Evolutionary conservation across 2,113 vertebrate species (phyloP).

Genomic region (Acrocephalus arundinaceus): DNA sequence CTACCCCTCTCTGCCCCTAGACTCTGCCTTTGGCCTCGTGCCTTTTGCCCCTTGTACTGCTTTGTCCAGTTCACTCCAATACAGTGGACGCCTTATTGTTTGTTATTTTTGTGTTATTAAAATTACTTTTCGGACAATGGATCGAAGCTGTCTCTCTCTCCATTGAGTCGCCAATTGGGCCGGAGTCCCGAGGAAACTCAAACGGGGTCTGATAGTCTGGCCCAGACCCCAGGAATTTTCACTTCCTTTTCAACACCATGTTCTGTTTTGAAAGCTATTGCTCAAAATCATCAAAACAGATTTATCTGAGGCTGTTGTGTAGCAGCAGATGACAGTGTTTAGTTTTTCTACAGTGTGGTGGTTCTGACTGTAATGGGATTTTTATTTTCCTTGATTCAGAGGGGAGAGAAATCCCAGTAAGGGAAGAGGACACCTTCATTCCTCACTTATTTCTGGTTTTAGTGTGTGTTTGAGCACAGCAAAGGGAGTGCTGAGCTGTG

Average conservation of each 20-base stretch:
- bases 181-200: no score
- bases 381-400: neutral
- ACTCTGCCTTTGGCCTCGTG: no score
- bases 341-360: neutral
- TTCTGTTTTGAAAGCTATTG: constrained; percentile 29
- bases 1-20: no score
- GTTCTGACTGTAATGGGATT: neutral
- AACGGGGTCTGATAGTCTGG: no score
- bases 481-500: neutral
- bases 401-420: neutral
- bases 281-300: constrained; percentile 2
- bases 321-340: neutral
- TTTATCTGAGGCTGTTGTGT: neutral
- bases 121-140: no score
- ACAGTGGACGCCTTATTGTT: no score
- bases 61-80: no score
- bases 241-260: constrained; percentile 3
- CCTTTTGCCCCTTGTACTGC: no score
- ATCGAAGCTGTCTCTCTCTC: no score
- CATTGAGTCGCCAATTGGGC: no score
- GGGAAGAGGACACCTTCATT: neutral
- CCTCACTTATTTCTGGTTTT: neutral
- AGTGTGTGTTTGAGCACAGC: neutral
- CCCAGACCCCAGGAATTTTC: no score
- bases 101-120: no score